These are phyloP conservation scores for Leuciscus waleckii DNA, from an alignment of 2,797 vertebrate genomes.

Conservation along the genomic window DNA sequence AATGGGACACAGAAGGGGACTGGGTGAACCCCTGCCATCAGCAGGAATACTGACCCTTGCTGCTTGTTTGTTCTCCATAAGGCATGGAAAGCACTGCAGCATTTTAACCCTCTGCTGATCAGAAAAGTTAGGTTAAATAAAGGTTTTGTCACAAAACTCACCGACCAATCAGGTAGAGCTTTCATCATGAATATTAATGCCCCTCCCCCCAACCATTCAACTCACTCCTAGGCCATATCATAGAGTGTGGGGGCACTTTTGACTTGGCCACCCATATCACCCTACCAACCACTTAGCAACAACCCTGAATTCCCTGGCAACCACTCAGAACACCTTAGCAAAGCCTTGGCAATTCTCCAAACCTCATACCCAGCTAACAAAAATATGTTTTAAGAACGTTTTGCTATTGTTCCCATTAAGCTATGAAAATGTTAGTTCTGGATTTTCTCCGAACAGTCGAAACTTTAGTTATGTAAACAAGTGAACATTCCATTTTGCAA, in stretches of 20 bases:
- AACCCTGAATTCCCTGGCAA: not conserved
- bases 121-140: not conserved
- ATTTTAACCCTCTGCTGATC: not conserved
- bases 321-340: not conserved
- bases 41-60: constrained; percentile 9
- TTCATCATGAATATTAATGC: not conserved
- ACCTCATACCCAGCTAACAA: not conserved
- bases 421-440: no score
- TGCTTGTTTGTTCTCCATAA: constrained; percentile 36
- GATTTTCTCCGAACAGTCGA: no score
- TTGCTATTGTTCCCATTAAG: not conserved
- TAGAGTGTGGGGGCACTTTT: not conserved
- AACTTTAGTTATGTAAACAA: no score
- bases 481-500: no score
- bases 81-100: not conserved
- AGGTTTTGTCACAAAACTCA: not conserved
- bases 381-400: not conserved
- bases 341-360: not conserved
- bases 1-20: not conserved
- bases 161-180: not conserved
- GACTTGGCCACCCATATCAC: not conserved
- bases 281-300: not conserved
- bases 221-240: not conserved
- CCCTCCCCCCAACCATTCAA: not conserved
- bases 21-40: constrained; percentile 23